Evolutionary conservation across 1,140 invertebrate genomes (phyloP), one percentile per base, ranked within the genome.

Genomic region (Apolygus lucorum): DNA sequence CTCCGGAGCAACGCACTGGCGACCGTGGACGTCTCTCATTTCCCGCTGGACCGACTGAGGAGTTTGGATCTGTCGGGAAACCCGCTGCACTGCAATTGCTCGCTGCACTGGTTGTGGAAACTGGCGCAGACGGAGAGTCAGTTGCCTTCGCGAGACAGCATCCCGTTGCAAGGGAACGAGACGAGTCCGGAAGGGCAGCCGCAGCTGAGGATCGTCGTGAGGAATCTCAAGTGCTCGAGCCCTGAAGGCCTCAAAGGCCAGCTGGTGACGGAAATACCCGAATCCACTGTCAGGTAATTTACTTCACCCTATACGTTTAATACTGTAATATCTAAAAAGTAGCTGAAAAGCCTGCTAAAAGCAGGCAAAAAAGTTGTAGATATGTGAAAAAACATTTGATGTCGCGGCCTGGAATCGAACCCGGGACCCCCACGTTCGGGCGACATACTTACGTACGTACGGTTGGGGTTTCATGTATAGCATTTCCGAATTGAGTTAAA

Each of bases 11-110:
- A 90, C 76, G 85, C 83, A 54, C 76, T 92, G 71, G 84, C 84
- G 73, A 87, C 86, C 0, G 79, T 91, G 14, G 88, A 90, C 76
- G 87, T 88, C 0, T 87, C 87, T 14, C 88, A 91, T 78, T 91
- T 91, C 74, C 90, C 90, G 11, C 82, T 91, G 67, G 89, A 91
- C 76, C 84, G 85, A 66, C 76, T 92, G 70, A 81, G 84, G 74
- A 84, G 83, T 67, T 80, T 92, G 1, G 84, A 85, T 72, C 81
- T 94, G 25, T 87, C 87, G 27, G 90, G 90, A 17, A 93, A 94
- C 81, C 91, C 91, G 0, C 83, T 94, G 62, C 82, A 87, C 67
- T 95, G 92, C 78, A 94, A 94, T 79, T 95, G 92, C 75, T 92
- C 91, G 21, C 78, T 93, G 64, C 82, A 89, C 52, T 95, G 91